Evolutionary conservation across 2,113 vertebrate species (phyloP).

Genomic region (Mobula birostris): DNA sequence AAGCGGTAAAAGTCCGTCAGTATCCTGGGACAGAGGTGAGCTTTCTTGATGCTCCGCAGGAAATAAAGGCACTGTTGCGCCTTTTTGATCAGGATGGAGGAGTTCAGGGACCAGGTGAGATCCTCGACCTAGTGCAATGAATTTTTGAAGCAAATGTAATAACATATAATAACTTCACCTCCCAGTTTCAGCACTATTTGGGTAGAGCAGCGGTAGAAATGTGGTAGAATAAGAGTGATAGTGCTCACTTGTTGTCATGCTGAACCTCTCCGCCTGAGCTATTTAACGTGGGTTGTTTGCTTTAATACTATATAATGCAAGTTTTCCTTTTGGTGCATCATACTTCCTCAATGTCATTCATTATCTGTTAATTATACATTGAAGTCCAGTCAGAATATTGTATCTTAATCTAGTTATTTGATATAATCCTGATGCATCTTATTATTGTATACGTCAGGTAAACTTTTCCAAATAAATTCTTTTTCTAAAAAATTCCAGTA

Average conservation of each 20-base stretch:
- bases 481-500: not conserved
- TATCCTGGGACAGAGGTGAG: no score
- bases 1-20: no score
- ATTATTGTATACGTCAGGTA: conserved; percentile 11
- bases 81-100: no score
- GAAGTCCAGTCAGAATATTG: conserved; percentile 8
- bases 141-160: not conserved
- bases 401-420: not conserved
- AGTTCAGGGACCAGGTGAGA: no score
- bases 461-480: conserved; percentile 4
- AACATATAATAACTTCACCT: not conserved
- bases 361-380: not conserved
- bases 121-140: not conserved
- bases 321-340: not conserved
- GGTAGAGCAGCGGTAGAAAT: not conserved
- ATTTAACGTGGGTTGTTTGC: not conserved
- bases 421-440: not conserved
- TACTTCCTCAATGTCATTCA: not conserved
- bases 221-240: not conserved
- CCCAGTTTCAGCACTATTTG: not conserved
- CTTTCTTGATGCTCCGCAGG: no score
- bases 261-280: not conserved
- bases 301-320: not conserved
- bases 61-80: no score
- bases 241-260: not conserved